These are phyloP conservation scores for Chirona hameri DNA, from an alignment of 2,888 invertebrate species.

Conservation along the genomic window DNA sequence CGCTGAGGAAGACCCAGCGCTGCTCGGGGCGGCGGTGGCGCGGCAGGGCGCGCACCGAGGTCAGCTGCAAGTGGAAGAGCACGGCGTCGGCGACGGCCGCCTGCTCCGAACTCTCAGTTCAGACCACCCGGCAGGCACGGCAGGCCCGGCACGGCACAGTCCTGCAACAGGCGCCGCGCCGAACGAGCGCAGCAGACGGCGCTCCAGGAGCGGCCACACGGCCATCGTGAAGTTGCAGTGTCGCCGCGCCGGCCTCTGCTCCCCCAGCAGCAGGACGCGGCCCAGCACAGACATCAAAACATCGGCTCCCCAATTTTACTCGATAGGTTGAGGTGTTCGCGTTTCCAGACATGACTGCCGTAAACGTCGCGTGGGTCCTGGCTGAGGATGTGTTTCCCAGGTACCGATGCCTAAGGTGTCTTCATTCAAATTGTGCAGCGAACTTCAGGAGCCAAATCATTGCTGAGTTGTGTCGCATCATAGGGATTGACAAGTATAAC, in stretches of 20 bases:
- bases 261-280: not conserved
- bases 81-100: constrained; percentile 61
- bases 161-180: constrained; percentile 54
- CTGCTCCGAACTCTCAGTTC: constrained; percentile 48
- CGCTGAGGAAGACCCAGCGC: constrained; percentile 66
- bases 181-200: constrained; percentile 56
- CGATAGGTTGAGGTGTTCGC: too few relatives aligned
- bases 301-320: not conserved
- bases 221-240: constrained; percentile 51
- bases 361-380: too few relatives aligned
- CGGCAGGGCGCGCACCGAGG: constrained; percentile 54
- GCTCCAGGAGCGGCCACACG: constrained; percentile 57
- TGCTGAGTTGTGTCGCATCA: not conserved
- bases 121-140: constrained; percentile 56
- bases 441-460: too few relatives aligned
- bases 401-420: not conserved
- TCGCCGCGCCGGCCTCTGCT: not conserved
- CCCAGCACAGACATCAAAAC: not conserved
- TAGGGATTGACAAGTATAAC: not conserved
- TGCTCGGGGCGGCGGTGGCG: constrained; percentile 51
- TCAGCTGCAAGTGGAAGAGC: constrained; percentile 57
- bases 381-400: too few relatives aligned
- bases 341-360: too few relatives aligned
- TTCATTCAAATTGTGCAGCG: not conserved
- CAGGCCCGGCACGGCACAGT: constrained; percentile 59